These are phyloP conservation scores for Ctenopoma multispine DNA, from an alignment of 2,797 vertebrate species.

Conservation along the genomic window DNA sequence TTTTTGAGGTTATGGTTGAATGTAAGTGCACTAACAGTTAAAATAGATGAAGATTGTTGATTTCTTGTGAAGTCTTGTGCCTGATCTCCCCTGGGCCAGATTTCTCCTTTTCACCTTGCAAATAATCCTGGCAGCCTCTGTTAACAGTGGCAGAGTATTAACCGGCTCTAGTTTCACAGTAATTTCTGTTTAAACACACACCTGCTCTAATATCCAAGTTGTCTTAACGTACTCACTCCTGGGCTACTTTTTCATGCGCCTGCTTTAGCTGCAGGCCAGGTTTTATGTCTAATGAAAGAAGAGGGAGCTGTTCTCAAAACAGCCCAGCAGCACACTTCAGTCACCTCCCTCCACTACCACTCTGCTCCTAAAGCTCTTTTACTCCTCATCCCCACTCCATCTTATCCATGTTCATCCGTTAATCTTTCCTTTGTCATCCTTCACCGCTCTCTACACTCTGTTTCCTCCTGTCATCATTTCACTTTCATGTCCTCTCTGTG, in stretches of 20 bases:
- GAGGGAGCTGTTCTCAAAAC: conserved; percentile 32
- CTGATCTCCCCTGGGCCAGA: conserved; percentile 22
- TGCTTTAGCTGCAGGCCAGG: conserved; percentile 13
- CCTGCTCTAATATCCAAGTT: conserved; percentile 14
- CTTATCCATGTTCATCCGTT: conserved; percentile 60
- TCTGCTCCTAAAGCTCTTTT: conserved; percentile 48
- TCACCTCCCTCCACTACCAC: conserved; percentile 28
- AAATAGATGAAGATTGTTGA: conserved; percentile 23
- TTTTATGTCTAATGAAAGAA: conserved; percentile 16
- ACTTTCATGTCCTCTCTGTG: conserved; percentile 51
- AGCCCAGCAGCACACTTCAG: conserved; percentile 31
- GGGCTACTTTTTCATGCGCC: not conserved
- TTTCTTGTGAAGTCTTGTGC: not conserved
- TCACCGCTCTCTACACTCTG: conserved; percentile 45
- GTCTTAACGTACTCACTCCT: conserved; percentile 21
- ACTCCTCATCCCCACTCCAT: conserved; percentile 46
- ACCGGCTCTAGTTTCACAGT: conserved; percentile 45
- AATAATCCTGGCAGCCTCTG: conserved; percentile 26
- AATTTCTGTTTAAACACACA: conserved; percentile 41
- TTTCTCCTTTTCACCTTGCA: conserved; percentile 52
- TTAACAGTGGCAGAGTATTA: conserved; percentile 31
- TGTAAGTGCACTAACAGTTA: not conserved
- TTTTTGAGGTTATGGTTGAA: conserved; percentile 19
- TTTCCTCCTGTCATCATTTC: conserved; percentile 59
- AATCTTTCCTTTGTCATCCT: conserved; percentile 63